These are phyloP conservation scores for Lycaena phlaeas DNA, from an alignment of 2,888 invertebrate species.

Conservation along the genomic window DNA sequence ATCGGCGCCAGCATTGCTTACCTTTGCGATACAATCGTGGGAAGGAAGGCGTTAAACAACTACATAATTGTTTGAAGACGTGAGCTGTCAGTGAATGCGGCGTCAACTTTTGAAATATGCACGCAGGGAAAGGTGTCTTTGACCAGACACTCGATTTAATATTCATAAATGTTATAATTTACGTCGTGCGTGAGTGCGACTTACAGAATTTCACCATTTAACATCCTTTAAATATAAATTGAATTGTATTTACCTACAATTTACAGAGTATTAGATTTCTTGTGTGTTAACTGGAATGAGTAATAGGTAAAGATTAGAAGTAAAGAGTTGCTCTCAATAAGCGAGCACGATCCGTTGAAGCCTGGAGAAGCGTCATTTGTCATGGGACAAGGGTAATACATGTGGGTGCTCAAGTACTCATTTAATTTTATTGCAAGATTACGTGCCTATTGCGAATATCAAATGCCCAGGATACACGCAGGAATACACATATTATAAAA, in stretches of 20 bases:
- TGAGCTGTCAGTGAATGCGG: constrained; percentile 47
- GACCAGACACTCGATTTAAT: background rate
- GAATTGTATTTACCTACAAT: background rate
- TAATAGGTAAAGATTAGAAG: constrained; percentile 17
- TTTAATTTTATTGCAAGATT: constrained; percentile 11
- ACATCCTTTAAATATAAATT: background rate
- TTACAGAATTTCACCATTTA: too few species aligned
- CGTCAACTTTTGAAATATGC: constrained; percentile 16
- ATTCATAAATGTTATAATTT: too few species aligned
- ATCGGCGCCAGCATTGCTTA: constrained; percentile 41
- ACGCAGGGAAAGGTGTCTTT: constrained; percentile 1
- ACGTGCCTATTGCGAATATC: constrained; percentile 4
- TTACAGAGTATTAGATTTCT: constrained; percentile 13
- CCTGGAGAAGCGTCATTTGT: constrained; percentile 38
- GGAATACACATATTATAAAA: background rate
- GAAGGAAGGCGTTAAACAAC: constrained; percentile 52
- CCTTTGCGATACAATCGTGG: constrained; percentile 55
- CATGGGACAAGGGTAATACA: constrained; percentile 37
- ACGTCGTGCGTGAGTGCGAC: too few species aligned
- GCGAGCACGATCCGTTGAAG: constrained; percentile 19
- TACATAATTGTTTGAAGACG: constrained; percentile 52
- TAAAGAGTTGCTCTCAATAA: constrained; percentile 18
- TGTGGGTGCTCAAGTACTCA: constrained; percentile 10
- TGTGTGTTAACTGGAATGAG: constrained; percentile 15
- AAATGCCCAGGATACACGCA: background rate